Evolutionary conservation across 2,888 invertebrate genomes (phyloP), one percentile per base, ranked within the genome.

Genomic region (Hylaea fasciaria): DNA sequence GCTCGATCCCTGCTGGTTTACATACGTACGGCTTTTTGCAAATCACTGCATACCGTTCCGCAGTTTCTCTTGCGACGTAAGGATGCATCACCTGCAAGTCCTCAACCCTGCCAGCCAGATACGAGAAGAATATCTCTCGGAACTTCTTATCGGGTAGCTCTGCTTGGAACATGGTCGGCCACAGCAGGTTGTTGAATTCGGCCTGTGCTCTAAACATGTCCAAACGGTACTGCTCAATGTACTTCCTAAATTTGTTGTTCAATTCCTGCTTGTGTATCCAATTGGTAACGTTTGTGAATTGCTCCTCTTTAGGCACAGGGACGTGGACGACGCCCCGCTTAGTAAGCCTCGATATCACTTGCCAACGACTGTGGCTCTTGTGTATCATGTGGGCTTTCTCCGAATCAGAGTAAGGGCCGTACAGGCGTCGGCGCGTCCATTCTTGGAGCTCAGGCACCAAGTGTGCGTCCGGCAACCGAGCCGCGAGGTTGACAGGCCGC

Each of bases 71-170:
- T 0, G 72, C 8, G 62, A 68, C 78, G 62, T 89, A 91, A 8
- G 91, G 90, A 64, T 83, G 83, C 71, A 89, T 78, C 16, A 91
- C 47, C 16, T 78, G 75, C 11, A 91, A 32, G 45, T 91, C 87
- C 51, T 85, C 81, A 3, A 81, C 52, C 39, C 75, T 76, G 8
- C 71, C 72, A 53, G 70, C 82, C 44, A 89, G 61, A 68, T 91
- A 91, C 0, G 89, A 86, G 73, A 86, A 91, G 72, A 78, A 91
- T 72, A 89, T 89, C 71, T 89, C 86, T 0, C 91, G 78, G 71
- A 91, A 91, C 46, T 82, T 87, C 62, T 88, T 90, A 65, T 90
- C 89, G 0, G 89, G 90, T 37, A 85, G 81, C 65, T 87, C 76
- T 0, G 85, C 81, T 52, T 87, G 88, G 54, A 64, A 89, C 90